Base-by-base conservation (phyloP, 2,888 invertebrate species). In the Epinotia bilunana region DNA sequence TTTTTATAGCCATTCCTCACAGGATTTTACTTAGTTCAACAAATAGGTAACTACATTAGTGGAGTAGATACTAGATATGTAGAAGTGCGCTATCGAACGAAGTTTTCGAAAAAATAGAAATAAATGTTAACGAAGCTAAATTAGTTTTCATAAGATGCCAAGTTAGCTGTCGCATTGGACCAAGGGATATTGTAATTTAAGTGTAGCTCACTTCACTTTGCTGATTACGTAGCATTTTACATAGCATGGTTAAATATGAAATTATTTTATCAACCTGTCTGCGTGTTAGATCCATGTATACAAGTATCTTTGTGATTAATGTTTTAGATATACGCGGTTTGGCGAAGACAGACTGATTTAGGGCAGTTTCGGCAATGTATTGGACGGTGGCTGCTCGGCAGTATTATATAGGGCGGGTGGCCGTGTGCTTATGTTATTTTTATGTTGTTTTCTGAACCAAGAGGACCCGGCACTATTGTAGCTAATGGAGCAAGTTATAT, bases 161-260 rank as follows among this genome's bases (percentile, higher is more conserved):
- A 91, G 87, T 89, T 87, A 90, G 89, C 88, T 86, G 83, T 91
- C 88, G 91, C 91, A 90, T 90, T 90, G 93, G 93, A 93, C 93
- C 93, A 93, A 93, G 91, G 90, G 89, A 84, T 87, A 87, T 84
- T 82, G 83, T 88, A 80, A 83, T 87, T 85, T 91, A 92, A 91
- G 91, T 89, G 84, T 92, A 91, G 91, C 89, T 90, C 89, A 90
- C 90, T 87, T 90, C 91, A 90, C 90, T 87, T 82, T 72, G 92
- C 92, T 91, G 88, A 85, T 85, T 89, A 87, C 83, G 80, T 88
- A 89, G 90, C 91, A 88, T 90, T 90, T 83, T 82, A 82, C 78
- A 82, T 83, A 83, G 80, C 79, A 76, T 63, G 76, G 76, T 72
- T 64, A 83, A 88, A 74, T 53, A 58, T 58, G 65, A 65, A 74